Percentiles rank a stretch among this genome's conserved stretches.
These are phyloP conservation scores for Eucera pruinosa DNA, from an alignment of 2,888 invertebrate genomes.

Conservation along the genomic window DNA sequence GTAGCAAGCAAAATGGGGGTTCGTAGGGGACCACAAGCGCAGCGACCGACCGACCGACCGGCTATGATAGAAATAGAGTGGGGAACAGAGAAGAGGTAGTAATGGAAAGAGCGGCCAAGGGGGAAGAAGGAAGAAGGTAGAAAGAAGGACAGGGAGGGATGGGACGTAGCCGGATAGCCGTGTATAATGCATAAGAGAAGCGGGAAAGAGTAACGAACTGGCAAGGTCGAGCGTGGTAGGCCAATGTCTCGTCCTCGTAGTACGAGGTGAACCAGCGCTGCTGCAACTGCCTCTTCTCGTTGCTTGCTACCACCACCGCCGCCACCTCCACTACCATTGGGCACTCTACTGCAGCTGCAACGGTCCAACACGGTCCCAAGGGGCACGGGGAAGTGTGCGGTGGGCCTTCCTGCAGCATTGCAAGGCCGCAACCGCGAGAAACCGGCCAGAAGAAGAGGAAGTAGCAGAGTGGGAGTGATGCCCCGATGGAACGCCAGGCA, in stretches of 20 bases:
- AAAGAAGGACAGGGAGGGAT: constrained; percentile 50
- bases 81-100: constrained; percentile 38
- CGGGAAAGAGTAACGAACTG: constrained; percentile 83
- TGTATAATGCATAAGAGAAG: constrained; percentile 78
- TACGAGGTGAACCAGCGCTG: constrained; percentile 73
- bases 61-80: constrained; percentile 50
- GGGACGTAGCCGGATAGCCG: constrained; percentile 70
- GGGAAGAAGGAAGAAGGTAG: constrained; percentile 48
- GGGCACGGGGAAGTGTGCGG: constrained; percentile 25
- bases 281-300: constrained; percentile 65
- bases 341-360: constrained; percentile 68
- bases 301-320: constrained; percentile 19
- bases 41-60: constrained; percentile 8
- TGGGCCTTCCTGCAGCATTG: constrained; percentile 77
- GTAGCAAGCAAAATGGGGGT: background rate
- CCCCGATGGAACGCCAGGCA: constrained; percentile 54
- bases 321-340: background rate
- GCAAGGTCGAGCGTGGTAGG: constrained; percentile 83
- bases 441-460: constrained; percentile 75
- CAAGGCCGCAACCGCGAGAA: constrained; percentile 80
- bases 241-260: constrained; percentile 82
- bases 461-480: constrained; percentile 61
- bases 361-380: constrained; percentile 65
- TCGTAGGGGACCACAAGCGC: background rate
- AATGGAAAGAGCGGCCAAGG: constrained; percentile 52